Conservation (phyloP, 2,888 invertebrate genomes). For the Drosophila anomelani region DNA sequence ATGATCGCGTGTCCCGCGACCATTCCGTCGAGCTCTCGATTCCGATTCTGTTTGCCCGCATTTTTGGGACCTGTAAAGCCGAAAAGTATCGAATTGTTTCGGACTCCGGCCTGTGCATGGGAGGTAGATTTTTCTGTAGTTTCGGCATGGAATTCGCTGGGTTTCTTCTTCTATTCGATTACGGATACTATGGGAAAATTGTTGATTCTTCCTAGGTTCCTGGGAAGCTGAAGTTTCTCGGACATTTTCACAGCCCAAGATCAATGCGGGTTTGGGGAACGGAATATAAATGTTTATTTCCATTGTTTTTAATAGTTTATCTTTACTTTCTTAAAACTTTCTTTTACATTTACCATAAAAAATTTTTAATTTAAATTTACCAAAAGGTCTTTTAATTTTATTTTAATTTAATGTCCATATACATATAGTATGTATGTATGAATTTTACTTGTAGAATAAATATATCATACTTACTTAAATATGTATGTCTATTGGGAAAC, state of each 20-base stretch:
- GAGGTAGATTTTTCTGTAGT: constrained; percentile 61
- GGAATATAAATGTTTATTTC: background rate
- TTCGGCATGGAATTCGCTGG: constrained; percentile 49
- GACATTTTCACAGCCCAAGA: constrained; percentile 10
- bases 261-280: constrained; percentile 60
- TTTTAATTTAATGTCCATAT: no score
- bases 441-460: no score
- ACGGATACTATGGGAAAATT: constrained; percentile 62
- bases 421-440: no score
- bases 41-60: constrained; percentile 72
- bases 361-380: background rate
- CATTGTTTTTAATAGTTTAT: background rate
- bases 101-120: constrained; percentile 18
- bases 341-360: no score
- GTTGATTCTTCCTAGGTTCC: constrained; percentile 54
- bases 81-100: constrained; percentile 79
- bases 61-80: constrained; percentile 67
- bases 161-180: constrained; percentile 37
- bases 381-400: background rate
- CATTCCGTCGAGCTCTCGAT: constrained; percentile 19
- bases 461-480: no score
- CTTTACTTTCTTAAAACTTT: background rate
- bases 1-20: constrained; percentile 72
- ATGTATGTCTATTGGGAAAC: no score
- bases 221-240: constrained; percentile 56